A percentile compares a stretch with the other conserved stretches of the same genome.
Evolutionary conservation across 2,113 vertebrate species (phyloP).

Genomic region (Lasiurus cinereus): DNA sequence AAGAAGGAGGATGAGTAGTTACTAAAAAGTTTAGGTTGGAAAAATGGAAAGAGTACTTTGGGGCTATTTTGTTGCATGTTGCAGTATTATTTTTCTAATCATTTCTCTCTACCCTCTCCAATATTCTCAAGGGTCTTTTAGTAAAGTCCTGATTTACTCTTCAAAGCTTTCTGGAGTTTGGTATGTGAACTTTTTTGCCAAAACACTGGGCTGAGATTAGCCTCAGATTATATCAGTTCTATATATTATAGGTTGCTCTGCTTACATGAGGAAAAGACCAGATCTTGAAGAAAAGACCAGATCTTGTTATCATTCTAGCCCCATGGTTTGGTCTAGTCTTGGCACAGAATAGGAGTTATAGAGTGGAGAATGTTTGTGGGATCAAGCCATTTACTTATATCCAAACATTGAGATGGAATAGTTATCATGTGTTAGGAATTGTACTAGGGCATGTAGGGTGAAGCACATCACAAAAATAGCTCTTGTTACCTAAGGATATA

Average conservation of each 20-base stretch:
- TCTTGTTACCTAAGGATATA: neutral
- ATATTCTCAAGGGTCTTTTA: neutral
- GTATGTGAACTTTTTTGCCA: neutral
- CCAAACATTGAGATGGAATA: neutral
- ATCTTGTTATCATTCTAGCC: neutral
- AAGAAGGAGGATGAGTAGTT: neutral
- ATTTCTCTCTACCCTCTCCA: neutral
- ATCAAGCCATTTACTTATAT: neutral
- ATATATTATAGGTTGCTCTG: neutral
- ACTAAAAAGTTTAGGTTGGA: neutral
- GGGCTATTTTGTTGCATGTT: neutral
- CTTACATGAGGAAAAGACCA: neutral
- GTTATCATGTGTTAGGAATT: neutral
- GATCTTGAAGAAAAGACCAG: neutral
- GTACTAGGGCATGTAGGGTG: conserved; percentile 6
- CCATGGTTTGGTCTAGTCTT: neutral
- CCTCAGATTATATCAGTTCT: neutral
- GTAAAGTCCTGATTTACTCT: neutral
- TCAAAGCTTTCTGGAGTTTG: neutral
- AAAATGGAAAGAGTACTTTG: neutral
- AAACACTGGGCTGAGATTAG: neutral
- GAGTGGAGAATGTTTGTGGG: neutral
- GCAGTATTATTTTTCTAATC: neutral
- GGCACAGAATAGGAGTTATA: neutral
- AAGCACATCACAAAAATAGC: conserved; percentile 7